Base-by-base conservation (phyloP, 2,888 invertebrate species). In the Sarcophaga variegata region DNA sequence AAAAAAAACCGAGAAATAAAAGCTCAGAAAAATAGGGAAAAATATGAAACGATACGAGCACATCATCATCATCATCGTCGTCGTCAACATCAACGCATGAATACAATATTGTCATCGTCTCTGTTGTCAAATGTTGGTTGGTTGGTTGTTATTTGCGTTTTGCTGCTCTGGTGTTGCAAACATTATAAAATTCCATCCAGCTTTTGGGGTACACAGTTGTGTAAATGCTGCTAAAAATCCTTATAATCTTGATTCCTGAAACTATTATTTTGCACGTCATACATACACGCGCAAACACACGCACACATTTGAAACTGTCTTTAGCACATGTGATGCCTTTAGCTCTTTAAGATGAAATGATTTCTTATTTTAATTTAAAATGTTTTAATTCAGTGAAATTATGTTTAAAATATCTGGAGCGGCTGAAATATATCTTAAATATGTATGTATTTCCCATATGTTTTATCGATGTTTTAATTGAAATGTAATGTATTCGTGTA, bases 61-160 rank as follows among this genome's bases (percentile, higher is more conserved):
- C 66, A 37, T 78, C 60, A 49, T 67, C 54, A 54, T 71, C 62
- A 67, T 72, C 49, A 78, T 77, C 20, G 49, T 64, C 71, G 25
- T 59, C 45, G 25, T 37, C 37, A 37, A 37, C 37, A 37, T 37
- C 37, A 37, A 10, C 37, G 37, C 37, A 37, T 37, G 37, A 37
- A 37, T 67, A 77, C 67, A 67, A 78, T 62, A 83, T 77, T 83
- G 72, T 67, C n/a, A 25, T 77, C n/a, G 22, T 77, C 22, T 47
- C 47, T 77, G 47, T 60, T 60, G 45, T 54, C 54, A 54, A 54
- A 14, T 17, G 17, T 54, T 54, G 54, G 54, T 54, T 49, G 37
- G 37, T 37, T 37, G 37, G 37, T 37, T 37, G 37, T 37, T 37
- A 37, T 54, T 54, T 54, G 17, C 17, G 17, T 17, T 14, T 47